phyloP scores from a whole-genome alignment of 1,140 invertebrate genomes.

The Trinorchestia longiramus region DNA sequence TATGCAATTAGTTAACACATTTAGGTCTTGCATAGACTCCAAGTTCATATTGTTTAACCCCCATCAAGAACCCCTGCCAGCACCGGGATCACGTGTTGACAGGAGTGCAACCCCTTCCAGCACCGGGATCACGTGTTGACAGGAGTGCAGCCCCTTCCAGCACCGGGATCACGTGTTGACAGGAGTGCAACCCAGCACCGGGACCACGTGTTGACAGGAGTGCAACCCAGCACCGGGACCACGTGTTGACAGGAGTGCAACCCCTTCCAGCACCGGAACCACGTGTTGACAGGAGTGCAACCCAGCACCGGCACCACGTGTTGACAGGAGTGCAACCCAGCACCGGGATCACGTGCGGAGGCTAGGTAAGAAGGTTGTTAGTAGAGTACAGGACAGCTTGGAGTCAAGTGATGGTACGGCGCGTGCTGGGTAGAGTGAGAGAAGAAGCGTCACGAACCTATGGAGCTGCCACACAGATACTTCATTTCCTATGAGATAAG shows the following conservation, averaged over 20 bases:
- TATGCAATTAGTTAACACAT: too few species aligned
- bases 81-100: neutral
- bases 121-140: neutral
- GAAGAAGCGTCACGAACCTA: neutral
- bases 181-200: neutral
- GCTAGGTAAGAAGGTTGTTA: neutral
- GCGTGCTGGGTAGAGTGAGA: neutral
- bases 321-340: neutral
- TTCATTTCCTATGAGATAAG: neutral
- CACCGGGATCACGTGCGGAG: neutral
- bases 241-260: neutral
- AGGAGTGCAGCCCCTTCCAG: neutral
- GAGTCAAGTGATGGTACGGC: neutral
- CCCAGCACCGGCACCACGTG: too few species aligned
- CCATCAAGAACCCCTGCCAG: neutral
- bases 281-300: neutral
- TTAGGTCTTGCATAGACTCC: too few species aligned
- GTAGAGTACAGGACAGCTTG: neutral
- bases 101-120: neutral
- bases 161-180: neutral
- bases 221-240: neutral
- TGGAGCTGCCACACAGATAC: neutral
- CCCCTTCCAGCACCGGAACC: neutral
- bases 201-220: neutral
- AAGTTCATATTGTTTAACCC: too few species aligned